Evolutionary conservation across 2,888 invertebrate genomes (phyloP), one percentile per base, ranked within the genome.

Genomic region (Meiosimyza decipiens): DNA sequence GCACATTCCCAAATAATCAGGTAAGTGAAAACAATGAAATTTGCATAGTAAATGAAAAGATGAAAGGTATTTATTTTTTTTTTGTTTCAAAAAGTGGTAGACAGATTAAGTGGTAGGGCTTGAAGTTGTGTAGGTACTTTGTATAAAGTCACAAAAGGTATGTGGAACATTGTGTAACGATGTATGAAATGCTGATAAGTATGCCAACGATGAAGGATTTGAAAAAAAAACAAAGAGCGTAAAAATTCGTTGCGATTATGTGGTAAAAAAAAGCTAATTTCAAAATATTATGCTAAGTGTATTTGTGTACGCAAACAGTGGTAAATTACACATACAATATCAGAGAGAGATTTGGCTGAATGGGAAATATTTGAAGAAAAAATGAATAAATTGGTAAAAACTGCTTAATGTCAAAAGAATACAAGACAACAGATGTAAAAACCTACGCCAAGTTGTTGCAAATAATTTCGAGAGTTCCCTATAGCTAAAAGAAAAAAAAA

Each of bases 1-100:
- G 97, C 81, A 97, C 97, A 69, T 94, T 94, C 85, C 97, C 97
- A 65, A 97, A 97, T 87, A 97, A 97, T 88, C 94, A 95, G 91
- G 96, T 95, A 88, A 88, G 79, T 78, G 75, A 28, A 49, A 40
- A 63, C 16, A 51, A 9, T 40, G 49, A 40, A 40, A 40, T 40
- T 40, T 40, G 40, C 40, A 40, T 12, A 62, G 9, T 13, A 62
- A 62, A n/a, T 40, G 62, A 13, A n/a, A 33, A 4, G 18, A 13
- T 62, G 47, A 22, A 22, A 15, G 40, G 47, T 47, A 22, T 22
- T 5, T 18, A 9, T 13, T 55, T 16, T 55, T 16, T 22, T 28
- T 57, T 57, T 18, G 22, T 22, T 22, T 1, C 6, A 13, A 1
- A 40, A 40, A 40, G 9, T 40, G 40, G 9, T 40, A 40, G 40